phyloP scores from a whole-genome alignment of 2,797 vertebrate genomes.

The Carcharodon carcharias region DNA sequence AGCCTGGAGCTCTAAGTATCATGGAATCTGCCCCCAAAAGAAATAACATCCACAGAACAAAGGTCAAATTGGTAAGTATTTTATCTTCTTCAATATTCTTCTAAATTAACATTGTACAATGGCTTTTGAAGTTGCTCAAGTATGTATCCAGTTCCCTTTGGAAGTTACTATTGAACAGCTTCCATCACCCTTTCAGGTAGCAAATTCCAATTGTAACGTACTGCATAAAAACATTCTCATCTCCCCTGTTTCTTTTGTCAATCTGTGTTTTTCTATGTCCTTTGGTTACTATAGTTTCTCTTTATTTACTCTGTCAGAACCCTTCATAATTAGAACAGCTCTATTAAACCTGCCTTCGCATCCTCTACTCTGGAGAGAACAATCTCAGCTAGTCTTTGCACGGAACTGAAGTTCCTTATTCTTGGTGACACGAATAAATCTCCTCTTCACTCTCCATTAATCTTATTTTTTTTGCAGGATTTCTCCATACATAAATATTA shows the following conservation, averaged over 20 bases:
- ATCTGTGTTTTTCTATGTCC: background rate
- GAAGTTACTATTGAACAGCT: background rate
- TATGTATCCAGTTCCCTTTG: background rate
- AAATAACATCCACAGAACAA: slow-evolving; percentile 48
- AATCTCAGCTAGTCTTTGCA: background rate
- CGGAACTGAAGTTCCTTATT: background rate
- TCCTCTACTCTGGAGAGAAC: no score
- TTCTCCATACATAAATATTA: background rate
- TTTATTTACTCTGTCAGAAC: background rate
- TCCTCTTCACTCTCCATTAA: background rate
- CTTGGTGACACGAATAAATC: background rate
- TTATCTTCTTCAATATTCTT: background rate
- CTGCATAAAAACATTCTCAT: background rate
- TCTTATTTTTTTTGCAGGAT: background rate
- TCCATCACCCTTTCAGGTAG: background rate
- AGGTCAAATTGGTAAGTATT: slow-evolving; percentile 55
- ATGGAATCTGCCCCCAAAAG: slow-evolving; percentile 61
- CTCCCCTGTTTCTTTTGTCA: background rate
- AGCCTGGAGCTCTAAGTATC: slow-evolving; percentile 58
- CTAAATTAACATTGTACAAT: background rate
- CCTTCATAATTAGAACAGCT: background rate
- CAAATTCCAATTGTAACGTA: background rate
- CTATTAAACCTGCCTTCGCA: background rate
- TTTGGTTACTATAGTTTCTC: background rate
- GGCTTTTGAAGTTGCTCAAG: background rate